A percentile compares a stretch with the other conserved stretches of the same genome.
These are phyloP conservation scores for Ia io DNA, from an alignment of 2,113 vertebrate species.

Conservation along the genomic window DNA sequence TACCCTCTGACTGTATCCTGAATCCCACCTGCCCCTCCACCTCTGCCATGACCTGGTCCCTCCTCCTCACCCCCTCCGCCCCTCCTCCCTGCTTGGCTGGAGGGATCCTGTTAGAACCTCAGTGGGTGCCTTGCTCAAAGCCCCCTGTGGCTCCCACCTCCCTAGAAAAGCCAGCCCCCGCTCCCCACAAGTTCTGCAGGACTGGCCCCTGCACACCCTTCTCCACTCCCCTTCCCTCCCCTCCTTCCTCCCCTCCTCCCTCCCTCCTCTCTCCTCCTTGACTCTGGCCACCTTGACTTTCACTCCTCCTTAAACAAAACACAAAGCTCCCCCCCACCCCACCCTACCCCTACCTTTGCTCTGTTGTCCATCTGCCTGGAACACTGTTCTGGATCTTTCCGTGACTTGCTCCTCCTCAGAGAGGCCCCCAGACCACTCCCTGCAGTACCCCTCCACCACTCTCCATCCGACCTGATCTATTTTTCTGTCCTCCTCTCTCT, in stretches of 20 bases:
- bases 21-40: accelerated
- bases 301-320: neutral
- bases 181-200: accelerated
- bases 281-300: neutral
- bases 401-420: neutral
- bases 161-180: neutral
- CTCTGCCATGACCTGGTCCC: neutral
- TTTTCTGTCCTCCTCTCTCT: neutral
- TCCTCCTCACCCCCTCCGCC: neutral
- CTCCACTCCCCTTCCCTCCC: accelerated
- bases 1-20: neutral
- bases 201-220: too few relatives aligned
- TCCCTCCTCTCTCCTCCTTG: neutral
- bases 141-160: neutral
- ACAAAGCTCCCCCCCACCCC: too few relatives aligned
- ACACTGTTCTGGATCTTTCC: neutral
- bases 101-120: neutral
- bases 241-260: accelerated
- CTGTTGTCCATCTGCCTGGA: neutral
- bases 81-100: neutral
- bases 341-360: neutral
- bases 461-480: neutral
- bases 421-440: too few relatives aligned
- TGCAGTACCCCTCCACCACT: accelerated
- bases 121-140: neutral